Evolutionary conservation across 2,113 vertebrate species (phyloP), one percentile per base, ranked within the genome.

Genomic region (Bostrychus sinensis): DNA sequence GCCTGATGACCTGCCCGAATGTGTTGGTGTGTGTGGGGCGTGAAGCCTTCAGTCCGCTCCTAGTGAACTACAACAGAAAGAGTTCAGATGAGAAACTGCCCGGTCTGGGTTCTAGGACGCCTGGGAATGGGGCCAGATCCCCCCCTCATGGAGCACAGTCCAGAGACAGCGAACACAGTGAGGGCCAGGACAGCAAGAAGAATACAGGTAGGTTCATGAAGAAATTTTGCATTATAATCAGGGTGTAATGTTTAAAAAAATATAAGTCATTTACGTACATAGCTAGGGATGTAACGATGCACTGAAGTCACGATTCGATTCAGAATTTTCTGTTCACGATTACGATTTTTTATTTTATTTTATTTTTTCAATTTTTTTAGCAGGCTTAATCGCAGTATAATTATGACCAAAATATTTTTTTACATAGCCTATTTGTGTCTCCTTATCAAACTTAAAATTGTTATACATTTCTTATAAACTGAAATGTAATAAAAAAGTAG

Each of bases 21-120:
- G 43, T 94, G 66, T 73, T 98, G 72, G 91, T 97, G 53, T 97
- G 95, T 3, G 94, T 93, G 0, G 94, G 95, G 0, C 86, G 90
- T 0, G 95, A 97, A 75, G 80, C 93, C 0, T 94, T 96, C 74
- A 95, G 93, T 50, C 91, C 93, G 0, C 36, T 89, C 2, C 75
- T 88, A 2, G 28, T 73, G 42, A 94, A 95, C 72, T 90, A 85
- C 2, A 22, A 90, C 53, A 86, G 86, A 63, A 95, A 90, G 79
- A 88, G 77, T 34, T 89, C 90, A 0, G 82, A 87, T 1, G 94
- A 94, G 74, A 93, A 92, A 67, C 79, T 92, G 13, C 91, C 93
- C 0, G 85, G 89, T 14, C 72, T 94, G 51, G 70, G 78, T 20
- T 62, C 79, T 5, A 78, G 86, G 67, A 79, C 80, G 16, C 89